Conservation (phyloP, 2,888 invertebrate species). For the Lathronympha strigana region DNA sequence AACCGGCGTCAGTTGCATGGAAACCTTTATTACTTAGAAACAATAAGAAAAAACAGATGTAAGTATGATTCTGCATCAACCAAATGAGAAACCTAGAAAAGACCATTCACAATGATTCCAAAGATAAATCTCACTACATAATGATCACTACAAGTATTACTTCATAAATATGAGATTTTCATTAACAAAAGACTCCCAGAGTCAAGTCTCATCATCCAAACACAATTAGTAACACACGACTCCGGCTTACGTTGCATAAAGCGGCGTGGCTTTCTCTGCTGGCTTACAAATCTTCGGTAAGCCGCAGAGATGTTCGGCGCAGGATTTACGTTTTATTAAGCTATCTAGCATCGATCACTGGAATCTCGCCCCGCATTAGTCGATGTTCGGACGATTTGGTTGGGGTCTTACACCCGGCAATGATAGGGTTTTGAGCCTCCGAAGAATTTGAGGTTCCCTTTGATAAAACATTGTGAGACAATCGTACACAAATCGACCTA, state of each 20-base stretch:
- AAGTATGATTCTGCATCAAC: too few relatives aligned
- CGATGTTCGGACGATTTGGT: slow-evolving; percentile 20
- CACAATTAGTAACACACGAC: slow-evolving; percentile 30
- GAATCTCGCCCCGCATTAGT: slow-evolving; percentile 30
- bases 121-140: too few relatives aligned
- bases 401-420: slow-evolving; percentile 2
- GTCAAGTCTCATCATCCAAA: background rate
- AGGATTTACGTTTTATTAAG: slow-evolving; percentile 73
- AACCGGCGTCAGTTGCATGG: too few relatives aligned
- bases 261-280: slow-evolving; percentile 54
- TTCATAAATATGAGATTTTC: background rate
- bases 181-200: background rate
- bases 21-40: too few relatives aligned
- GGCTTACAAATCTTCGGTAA: slow-evolving; percentile 73
- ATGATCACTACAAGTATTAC: too few relatives aligned
- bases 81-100: too few relatives aligned
- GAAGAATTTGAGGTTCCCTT: too few relatives aligned
- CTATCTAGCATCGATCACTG: slow-evolving; percentile 43
- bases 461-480: too few relatives aligned
- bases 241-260: slow-evolving; percentile 30
- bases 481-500: too few relatives aligned
- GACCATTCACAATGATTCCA: too few relatives aligned
- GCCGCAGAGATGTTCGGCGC: slow-evolving; percentile 70
- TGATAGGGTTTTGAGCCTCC: too few relatives aligned
- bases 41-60: too few relatives aligned